These are phyloP conservation scores for Sphaerolaimus hirsutus DNA, from an alignment of 2,888 invertebrate species.

Conservation along the genomic window DNA sequence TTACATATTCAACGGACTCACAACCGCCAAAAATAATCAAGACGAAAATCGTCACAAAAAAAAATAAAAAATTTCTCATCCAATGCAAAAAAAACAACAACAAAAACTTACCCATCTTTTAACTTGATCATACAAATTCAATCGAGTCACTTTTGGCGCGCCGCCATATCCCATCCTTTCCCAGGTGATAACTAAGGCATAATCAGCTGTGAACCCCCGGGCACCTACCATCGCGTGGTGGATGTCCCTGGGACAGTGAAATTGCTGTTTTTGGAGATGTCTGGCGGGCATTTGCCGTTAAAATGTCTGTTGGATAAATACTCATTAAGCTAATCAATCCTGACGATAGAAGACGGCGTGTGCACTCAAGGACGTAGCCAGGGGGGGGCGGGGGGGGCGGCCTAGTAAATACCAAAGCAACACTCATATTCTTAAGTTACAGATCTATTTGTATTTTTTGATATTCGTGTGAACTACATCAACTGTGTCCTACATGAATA, in stretches of 20 bases:
- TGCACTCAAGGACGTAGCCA: too few species aligned
- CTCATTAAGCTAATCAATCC: too few species aligned
- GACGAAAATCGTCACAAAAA: not conserved
- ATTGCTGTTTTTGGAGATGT: not conserved
- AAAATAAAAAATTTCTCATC: not conserved
- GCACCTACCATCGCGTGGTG: slow-evolving; percentile 65
- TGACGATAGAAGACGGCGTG: too few species aligned
- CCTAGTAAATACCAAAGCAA: too few species aligned
- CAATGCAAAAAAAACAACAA: too few species aligned
- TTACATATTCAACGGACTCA: too few species aligned
- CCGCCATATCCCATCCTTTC: slow-evolving; percentile 60
- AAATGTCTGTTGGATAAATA: too few species aligned
- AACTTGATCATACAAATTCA: slow-evolving; percentile 10
- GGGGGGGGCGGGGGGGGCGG: too few species aligned
- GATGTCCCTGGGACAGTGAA: slow-evolving; percentile 42
- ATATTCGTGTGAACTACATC: too few species aligned
- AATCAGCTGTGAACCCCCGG: slow-evolving; percentile 64
- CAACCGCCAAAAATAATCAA: not conserved
- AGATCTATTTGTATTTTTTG: not conserved
- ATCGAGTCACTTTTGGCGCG: slow-evolving; percentile 11
- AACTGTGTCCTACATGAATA: too few species aligned
- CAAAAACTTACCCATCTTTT: slow-evolving; percentile 10
- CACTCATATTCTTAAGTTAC: not conserved
- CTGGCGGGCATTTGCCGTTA: too few species aligned
- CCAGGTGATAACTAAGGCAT: slow-evolving; percentile 70